Conservation (phyloP, 2,888 invertebrate species). For the Malacosoma neustria region DNA sequence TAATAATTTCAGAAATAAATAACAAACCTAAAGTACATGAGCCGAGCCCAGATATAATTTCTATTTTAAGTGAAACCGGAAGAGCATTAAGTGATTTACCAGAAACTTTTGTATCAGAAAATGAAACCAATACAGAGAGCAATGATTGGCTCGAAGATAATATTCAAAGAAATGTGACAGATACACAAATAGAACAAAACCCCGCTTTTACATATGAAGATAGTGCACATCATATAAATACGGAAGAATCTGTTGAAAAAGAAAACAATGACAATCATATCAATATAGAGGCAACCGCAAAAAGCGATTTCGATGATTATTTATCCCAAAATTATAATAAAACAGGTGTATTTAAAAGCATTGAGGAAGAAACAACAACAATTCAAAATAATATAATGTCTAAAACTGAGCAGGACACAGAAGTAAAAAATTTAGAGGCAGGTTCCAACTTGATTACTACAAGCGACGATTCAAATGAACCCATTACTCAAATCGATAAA, state of each 20-base stretch:
- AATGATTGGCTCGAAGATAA: constrained; percentile 40
- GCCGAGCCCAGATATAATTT: constrained; percentile 36
- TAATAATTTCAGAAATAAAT: constrained; percentile 33
- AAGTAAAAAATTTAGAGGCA: not conserved
- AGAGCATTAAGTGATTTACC: not conserved
- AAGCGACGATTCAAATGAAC: not conserved
- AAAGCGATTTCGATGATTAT: too few relatives aligned
- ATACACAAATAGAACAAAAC: too few relatives aligned
- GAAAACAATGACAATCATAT: too few relatives aligned
- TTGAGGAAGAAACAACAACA: constrained; percentile 13
- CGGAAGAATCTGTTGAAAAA: too few relatives aligned
- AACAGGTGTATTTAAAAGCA: too few relatives aligned
- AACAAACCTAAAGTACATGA: constrained; percentile 35
- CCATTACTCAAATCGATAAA: not conserved
- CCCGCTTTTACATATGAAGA: too few relatives aligned
- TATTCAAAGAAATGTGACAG: constrained; percentile 14
- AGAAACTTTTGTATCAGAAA: not conserved
- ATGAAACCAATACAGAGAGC: constrained; percentile 23
- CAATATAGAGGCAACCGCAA: too few relatives aligned
- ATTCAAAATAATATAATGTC: not conserved
- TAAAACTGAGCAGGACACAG: not conserved
- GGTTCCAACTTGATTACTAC: not conserved
- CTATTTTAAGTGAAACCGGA: constrained; percentile 22
- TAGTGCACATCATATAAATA: too few relatives aligned
- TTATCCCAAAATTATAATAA: too few relatives aligned